A percentile compares a stretch with the other conserved stretches of the same genome.
phyloP scores from a whole-genome alignment of 1,140 invertebrate species.

The Bombus cullumanus region DNA sequence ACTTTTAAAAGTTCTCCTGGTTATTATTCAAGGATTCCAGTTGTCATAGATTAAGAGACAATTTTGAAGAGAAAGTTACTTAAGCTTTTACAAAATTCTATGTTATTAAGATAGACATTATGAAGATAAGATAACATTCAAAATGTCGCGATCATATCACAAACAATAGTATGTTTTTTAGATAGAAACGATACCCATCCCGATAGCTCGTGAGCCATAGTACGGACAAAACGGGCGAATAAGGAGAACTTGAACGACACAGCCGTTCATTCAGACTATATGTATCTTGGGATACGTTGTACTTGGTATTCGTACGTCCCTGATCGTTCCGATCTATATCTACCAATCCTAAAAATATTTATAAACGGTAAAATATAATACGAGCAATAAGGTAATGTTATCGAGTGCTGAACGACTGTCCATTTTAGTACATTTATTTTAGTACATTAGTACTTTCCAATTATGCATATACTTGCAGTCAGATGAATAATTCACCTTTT shows the following conservation, averaged over 20 bases:
- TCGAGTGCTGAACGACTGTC: background rate
- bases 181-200: background rate
- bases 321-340: conserved; percentile 24
- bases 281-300: conserved; percentile 12
- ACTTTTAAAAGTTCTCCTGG: no score
- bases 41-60: background rate
- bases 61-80: background rate
- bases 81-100: background rate
- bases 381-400: no score
- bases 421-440: background rate
- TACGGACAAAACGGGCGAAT: background rate
- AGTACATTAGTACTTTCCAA: no score
- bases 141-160: background rate
- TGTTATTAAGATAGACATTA: background rate
- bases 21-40: background rate
- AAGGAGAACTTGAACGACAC: conserved; percentile 12
- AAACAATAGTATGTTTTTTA: no score
- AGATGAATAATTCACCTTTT: conserved; percentile 27
- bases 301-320: conserved; percentile 46
- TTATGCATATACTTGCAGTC: background rate
- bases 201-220: background rate
- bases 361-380: conserved; percentile 19
- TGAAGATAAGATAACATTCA: conserved; percentile 18
- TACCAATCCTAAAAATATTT: conserved; percentile 45
- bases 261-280: conserved; percentile 16